phyloP scores from a whole-genome alignment of 2,797 vertebrate species.

The Acropternis orthonyx region DNA sequence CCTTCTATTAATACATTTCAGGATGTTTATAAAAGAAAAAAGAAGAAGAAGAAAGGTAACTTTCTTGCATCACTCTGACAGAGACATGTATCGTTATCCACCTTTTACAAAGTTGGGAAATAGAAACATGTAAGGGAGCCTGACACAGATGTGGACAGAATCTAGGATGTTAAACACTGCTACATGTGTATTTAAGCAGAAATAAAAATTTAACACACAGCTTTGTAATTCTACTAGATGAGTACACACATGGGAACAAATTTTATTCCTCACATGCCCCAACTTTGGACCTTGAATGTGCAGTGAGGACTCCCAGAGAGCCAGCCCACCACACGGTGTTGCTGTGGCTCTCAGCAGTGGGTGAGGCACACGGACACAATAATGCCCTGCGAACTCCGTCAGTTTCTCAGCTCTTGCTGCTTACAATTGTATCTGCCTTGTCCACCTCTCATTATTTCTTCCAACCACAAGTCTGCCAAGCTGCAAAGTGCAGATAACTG shows the following conservation, averaged over 20 bases:
- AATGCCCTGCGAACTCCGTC: neutral
- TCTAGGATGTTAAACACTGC: neutral
- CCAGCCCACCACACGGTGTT: rapidly evolving
- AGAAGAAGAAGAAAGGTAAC: neutral
- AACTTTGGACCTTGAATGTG: neutral
- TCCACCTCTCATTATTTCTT: neutral
- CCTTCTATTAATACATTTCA: neutral
- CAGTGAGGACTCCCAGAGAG: neutral
- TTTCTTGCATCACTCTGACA: neutral
- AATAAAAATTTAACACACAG: neutral
- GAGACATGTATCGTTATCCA: rapidly evolving
- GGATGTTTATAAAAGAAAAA: neutral
- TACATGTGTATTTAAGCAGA: neutral
- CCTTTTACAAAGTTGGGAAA: neutral
- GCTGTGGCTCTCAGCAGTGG: neutral
- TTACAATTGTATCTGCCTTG: neutral
- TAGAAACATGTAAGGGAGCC: neutral
- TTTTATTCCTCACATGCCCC: neutral
- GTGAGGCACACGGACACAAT: neutral
- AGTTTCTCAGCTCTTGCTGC: neutral
- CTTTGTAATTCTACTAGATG: neutral
- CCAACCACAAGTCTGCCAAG: neutral
- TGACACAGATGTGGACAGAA: neutral
- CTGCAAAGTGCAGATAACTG: neutral
- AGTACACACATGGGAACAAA: neutral